Percentiles rank a stretch among this genome's conserved stretches.
These are phyloP conservation scores for Passer montanus DNA, from an alignment of 2,113 vertebrate genomes.

Conservation along the genomic window DNA sequence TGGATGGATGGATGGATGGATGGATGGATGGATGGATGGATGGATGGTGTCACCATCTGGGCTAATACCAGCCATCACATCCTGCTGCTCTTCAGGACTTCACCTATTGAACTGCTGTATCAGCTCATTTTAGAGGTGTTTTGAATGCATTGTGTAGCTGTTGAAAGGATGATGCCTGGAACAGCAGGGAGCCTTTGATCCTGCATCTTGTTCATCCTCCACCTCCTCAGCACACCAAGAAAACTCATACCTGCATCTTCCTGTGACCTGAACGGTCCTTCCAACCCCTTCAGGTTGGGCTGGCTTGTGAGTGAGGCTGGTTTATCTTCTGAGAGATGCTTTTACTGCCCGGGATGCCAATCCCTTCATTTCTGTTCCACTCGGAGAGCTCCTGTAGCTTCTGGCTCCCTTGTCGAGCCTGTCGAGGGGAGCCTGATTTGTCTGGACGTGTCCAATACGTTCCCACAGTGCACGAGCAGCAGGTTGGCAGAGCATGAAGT, in stretches of 20 bases:
- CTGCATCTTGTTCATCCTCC: not conserved
- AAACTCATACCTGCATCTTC: not conserved
- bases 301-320: not conserved
- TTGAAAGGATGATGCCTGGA: not conserved
- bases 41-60: not conserved
- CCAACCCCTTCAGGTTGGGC: not conserved
- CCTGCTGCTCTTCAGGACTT: not conserved
- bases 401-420: not conserved
- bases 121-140: not conserved
- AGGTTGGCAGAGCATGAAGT: not conserved
- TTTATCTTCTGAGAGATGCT: not conserved
- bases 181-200: not conserved
- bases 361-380: not conserved
- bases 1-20: not conserved
- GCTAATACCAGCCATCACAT: not conserved
- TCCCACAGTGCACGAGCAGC: not conserved
- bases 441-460: not conserved
- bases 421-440: not conserved
- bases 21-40: not conserved
- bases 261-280: not conserved
- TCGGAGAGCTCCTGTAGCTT: not conserved
- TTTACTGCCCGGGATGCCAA: not conserved
- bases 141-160: not conserved
- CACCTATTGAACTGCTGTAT: constrained; percentile 10
- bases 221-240: not conserved